A percentile compares a stretch with the other conserved stretches of the same genome.
phyloP scores from a whole-genome alignment of 2,888 invertebrate genomes.

The Eilema depressum region DNA sequence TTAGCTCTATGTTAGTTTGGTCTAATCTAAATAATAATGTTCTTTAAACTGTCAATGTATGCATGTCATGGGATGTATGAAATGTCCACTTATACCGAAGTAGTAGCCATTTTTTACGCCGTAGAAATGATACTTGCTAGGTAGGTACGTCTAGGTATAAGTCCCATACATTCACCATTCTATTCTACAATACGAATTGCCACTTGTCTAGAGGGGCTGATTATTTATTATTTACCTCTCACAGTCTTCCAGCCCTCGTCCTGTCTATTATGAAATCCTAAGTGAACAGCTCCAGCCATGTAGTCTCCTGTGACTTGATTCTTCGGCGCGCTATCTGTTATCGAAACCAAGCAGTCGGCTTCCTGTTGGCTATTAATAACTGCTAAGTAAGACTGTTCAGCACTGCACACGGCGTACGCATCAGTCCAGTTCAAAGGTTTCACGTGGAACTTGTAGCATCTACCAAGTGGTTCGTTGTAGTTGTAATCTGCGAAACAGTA shows the following conservation, averaged over 20 bases:
- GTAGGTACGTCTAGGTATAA: too few species aligned
- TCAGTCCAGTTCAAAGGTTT: constrained; percentile 69
- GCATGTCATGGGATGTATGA: too few species aligned
- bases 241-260: constrained; percentile 61
- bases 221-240: constrained; percentile 48
- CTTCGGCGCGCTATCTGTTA: constrained; percentile 22
- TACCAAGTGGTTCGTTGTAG: constrained; percentile 55
- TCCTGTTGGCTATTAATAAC: constrained; percentile 61
- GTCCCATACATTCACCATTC: too few species aligned
- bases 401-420: constrained; percentile 64
- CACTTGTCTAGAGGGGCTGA: too few species aligned
- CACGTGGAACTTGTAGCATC: constrained; percentile 75
- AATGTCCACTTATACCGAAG: too few species aligned
- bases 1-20: too few species aligned
- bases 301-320: constrained; percentile 13
- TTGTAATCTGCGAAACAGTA: constrained; percentile 62
- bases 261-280: constrained; percentile 59
- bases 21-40: too few species aligned
- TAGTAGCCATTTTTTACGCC: too few species aligned
- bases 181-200: too few species aligned
- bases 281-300: constrained; percentile 35
- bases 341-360: constrained; percentile 30
- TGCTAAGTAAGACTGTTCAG: constrained; percentile 70
- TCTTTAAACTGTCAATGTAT: too few species aligned
- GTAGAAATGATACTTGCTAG: too few species aligned